Percentiles rank a stretch among this genome's conserved stretches.
Conservation (phyloP, 2,888 invertebrate species). For the Tethea ocularis region DNA sequence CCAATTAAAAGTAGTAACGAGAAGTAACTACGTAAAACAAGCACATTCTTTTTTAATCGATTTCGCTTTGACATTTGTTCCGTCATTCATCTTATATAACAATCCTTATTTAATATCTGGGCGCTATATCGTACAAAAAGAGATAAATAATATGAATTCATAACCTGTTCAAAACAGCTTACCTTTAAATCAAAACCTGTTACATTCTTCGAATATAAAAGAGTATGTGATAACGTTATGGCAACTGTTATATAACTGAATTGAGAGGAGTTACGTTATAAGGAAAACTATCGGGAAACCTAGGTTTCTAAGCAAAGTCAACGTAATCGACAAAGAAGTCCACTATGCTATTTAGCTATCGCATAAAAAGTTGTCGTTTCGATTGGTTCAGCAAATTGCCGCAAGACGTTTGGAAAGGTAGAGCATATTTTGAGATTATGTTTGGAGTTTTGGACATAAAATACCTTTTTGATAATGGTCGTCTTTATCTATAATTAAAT, state of each 20-base stretch:
- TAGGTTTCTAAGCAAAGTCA: background rate
- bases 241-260: background rate
- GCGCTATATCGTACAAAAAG: background rate
- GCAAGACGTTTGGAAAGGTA: background rate
- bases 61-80: no score
- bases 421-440: background rate
- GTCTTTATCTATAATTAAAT: no score
- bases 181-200: constrained; percentile 1
- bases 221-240: background rate
- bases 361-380: background rate
- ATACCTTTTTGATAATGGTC: background rate
- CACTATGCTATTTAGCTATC: background rate
- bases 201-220: background rate
- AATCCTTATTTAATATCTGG: no score
- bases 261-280: background rate
- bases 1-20: no score
- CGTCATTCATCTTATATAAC: background rate
- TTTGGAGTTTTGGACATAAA: background rate
- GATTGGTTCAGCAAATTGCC: background rate
- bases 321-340: background rate
- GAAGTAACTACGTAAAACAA: no score
- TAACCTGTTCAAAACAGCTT: constrained; percentile 3
- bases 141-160: background rate
- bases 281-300: background rate
- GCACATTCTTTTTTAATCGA: no score